Evolutionary conservation across 2,888 invertebrate species (phyloP).

Genomic region (Leptinotarsa tumamoca): DNA sequence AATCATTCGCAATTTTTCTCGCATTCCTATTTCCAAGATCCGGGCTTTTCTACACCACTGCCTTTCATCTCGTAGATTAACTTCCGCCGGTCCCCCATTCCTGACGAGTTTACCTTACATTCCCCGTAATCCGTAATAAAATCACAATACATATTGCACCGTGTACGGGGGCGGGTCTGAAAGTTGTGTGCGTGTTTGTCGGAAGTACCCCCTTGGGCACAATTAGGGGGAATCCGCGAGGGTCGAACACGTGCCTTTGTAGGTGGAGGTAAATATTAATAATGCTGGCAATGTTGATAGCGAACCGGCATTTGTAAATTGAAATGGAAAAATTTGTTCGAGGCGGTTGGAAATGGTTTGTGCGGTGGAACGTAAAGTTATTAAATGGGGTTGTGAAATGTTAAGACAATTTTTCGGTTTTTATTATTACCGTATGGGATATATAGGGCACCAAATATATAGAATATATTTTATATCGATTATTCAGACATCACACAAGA

Average conservation of each 20-base stretch:
- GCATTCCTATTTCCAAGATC: background rate
- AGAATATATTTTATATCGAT: too few species aligned
- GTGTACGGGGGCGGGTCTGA: constrained; percentile 18
- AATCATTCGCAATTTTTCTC: constrained; percentile 11
- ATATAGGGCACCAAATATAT: too few species aligned
- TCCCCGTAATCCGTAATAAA: constrained; percentile 5
- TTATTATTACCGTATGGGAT: background rate
- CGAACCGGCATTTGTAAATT: background rate
- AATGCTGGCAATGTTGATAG: constrained; percentile 9
- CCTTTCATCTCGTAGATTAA: constrained; percentile 16
- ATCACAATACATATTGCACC: constrained; percentile 18
- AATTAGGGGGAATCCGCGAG: constrained; percentile 20
- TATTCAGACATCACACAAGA: too few species aligned
- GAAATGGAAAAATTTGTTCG: background rate
- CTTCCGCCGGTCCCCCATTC: constrained; percentile 11
- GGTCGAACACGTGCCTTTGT: constrained; percentile 3
- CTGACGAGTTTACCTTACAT: constrained; percentile 11
- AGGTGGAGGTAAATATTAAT: constrained; percentile 1
- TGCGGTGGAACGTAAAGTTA: background rate
- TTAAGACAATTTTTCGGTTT: background rate
- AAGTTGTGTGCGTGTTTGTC: constrained; percentile 20
- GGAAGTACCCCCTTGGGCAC: constrained; percentile 17
- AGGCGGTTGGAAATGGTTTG: background rate
- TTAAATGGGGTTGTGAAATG: background rate
- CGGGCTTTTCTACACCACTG: background rate